phyloP scores from a whole-genome alignment of 2,113 vertebrate species.

The Vidua chalybeata region DNA sequence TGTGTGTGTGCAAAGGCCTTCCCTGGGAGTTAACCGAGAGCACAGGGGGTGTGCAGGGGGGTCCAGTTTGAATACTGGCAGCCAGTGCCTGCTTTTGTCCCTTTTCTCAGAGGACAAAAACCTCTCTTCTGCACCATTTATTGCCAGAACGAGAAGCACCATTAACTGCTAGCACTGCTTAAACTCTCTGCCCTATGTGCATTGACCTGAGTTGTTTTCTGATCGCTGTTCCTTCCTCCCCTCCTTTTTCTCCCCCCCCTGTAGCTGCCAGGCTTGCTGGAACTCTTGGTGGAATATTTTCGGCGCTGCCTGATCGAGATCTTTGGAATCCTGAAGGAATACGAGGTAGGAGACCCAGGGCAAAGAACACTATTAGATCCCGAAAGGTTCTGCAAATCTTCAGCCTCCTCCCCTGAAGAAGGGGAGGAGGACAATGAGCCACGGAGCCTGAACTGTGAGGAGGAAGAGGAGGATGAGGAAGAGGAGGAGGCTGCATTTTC shows the following conservation, averaged over 20 bases:
- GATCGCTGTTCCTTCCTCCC: neutral
- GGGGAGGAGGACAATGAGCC: constrained; percentile 75
- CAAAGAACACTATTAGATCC: constrained; percentile 95
- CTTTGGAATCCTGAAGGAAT: constrained; percentile 96
- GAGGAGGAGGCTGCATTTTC: constrained; percentile 80
- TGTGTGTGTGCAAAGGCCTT: neutral
- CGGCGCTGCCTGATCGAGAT: constrained; percentile 98
- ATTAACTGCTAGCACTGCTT: neutral
- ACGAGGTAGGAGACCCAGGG: constrained; percentile 95
- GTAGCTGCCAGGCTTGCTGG: constrained; percentile 93
- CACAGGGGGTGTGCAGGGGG: neutral
- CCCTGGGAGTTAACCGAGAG: neutral
- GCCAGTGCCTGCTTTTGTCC: neutral
- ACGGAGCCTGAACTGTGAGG: constrained; percentile 65
- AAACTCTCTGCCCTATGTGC: neutral
- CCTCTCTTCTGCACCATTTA: neutral
- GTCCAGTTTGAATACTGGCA: neutral
- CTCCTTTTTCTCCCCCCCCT: constrained; percentile 17
- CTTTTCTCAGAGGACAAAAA: neutral
- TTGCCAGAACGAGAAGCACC: neutral
- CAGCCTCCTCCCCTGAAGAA: constrained; percentile 77
- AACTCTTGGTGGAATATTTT: constrained; percentile 97
- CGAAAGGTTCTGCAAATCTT: constrained; percentile 78
- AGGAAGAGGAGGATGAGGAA: constrained; percentile 77
- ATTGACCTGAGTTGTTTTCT: neutral